A percentile compares a stretch with the other conserved stretches of the same genome.
These are phyloP conservation scores for Orbicella faveolata DNA, from an alignment of 64 coral and sea anemone species.

Conservation along the genomic window DNA sequence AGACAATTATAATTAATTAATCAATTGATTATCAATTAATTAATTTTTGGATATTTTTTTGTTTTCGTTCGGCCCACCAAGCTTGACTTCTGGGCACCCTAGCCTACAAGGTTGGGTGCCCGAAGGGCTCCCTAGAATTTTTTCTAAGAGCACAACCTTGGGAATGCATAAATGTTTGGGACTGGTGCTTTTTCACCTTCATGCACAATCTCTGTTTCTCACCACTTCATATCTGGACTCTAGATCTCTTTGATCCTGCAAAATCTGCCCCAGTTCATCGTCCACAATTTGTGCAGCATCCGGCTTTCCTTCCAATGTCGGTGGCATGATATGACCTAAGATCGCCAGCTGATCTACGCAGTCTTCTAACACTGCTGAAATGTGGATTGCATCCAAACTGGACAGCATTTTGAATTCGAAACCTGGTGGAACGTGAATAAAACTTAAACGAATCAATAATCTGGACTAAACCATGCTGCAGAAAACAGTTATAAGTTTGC, in stretches of 20 bases:
- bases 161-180: no score
- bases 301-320: slow-evolving; percentile 73
- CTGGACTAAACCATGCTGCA: no score
- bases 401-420: slow-evolving; percentile 69
- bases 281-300: slow-evolving; percentile 94
- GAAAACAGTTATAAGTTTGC: no score
- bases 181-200: background rate
- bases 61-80: no score
- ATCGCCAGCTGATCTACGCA: slow-evolving; percentile 93
- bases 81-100: no score
- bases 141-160: no score
- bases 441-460: background rate
- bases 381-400: slow-evolving; percentile 87
- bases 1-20: no score
- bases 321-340: slow-evolving; percentile 93
- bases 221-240: slow-evolving; percentile 91
- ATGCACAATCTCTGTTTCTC: background rate
- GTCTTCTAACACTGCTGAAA: slow-evolving; percentile 88
- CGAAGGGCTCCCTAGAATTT: no score
- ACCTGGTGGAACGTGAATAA: background rate
- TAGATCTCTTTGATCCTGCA: slow-evolving; percentile 84
- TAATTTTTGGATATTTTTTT: no score
- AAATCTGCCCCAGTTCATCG: slow-evolving; percentile 91
- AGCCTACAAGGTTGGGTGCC: no score
- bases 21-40: no score